Conservation (phyloP, 53 echinoderm and acorn worm species). For the Holothuria leucospilota region DNA sequence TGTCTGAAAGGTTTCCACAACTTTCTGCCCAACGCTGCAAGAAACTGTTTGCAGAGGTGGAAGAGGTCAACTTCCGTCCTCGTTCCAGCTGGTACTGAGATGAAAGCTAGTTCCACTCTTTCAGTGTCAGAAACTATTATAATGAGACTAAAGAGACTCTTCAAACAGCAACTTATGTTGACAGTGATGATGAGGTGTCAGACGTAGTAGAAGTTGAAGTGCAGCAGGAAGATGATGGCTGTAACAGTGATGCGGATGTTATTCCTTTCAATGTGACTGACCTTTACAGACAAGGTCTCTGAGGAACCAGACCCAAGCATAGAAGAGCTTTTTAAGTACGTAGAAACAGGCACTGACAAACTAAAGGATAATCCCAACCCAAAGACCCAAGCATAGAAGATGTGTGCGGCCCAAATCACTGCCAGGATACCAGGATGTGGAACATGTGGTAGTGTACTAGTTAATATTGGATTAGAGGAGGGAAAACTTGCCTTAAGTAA, state of each 20-base stretch:
- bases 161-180: constrained; percentile 19
- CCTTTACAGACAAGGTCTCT: background rate
- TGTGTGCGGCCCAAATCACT: constrained; percentile 27
- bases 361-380: no score
- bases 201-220: constrained; percentile 3
- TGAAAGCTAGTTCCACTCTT: constrained; percentile 52
- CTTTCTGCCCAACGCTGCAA: constrained; percentile 57
- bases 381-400: constrained; percentile 2
- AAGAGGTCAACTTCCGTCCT: constrained; percentile 59
- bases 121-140: constrained; percentile 8
- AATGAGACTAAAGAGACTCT: constrained; percentile 22
- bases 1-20: constrained; percentile 63
- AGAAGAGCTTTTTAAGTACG: no score
- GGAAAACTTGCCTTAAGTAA: constrained; percentile 13
- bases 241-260: background rate
- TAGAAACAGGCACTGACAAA: no score
- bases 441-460: constrained; percentile 26
- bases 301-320: constrained; percentile 1
- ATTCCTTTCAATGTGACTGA: background rate
- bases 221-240: background rate
- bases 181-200: constrained; percentile 39
- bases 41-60: constrained; percentile 54
- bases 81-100: constrained; percentile 27
- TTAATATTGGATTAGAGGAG: constrained; percentile 25
- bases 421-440: no score